Evolutionary conservation across 2,888 invertebrate genomes (phyloP).

Genomic region (Rhingia campestris): DNA sequence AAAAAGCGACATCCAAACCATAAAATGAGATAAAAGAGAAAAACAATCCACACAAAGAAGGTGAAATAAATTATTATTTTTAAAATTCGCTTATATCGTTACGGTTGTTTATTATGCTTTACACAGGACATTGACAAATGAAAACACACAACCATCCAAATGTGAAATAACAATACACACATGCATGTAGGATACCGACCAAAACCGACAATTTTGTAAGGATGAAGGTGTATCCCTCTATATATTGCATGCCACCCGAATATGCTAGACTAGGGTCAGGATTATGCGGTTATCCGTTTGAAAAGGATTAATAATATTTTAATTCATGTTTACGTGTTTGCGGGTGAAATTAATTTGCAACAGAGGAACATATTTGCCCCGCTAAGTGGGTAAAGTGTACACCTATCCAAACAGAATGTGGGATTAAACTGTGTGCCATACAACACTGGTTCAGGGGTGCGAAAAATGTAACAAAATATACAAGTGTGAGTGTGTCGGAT

Average conservation of each 20-base stretch:
- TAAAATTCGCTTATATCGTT: conserved; percentile 33
- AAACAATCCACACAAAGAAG: conserved; percentile 47
- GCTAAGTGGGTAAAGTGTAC: too few species aligned
- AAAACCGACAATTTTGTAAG: background rate
- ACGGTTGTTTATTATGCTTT: conserved; percentile 6
- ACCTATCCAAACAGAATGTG: conserved; percentile 2
- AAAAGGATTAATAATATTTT: conserved; percentile 58
- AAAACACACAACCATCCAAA: background rate
- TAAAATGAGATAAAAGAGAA: conserved; percentile 49
- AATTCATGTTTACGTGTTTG: conserved; percentile 53
- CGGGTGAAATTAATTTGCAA: conserved; percentile 54
- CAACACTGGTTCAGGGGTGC: conserved; percentile 10
- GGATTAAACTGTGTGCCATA: conserved; percentile 26
- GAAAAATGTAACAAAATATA: conserved; percentile 33
- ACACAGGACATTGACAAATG: conserved; percentile 10
- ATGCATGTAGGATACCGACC: background rate
- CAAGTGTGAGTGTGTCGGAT: conserved; percentile 15
- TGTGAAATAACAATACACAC: conserved; percentile 1
- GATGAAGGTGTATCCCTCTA: background rate
- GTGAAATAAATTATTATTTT: conserved; percentile 64
- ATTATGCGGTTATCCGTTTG: conserved; percentile 50
- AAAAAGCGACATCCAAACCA: conserved; percentile 31
- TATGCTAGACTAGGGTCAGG: conserved; percentile 25
- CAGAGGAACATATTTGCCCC: conserved; percentile 4
- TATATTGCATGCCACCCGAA: background rate